Evolutionary conservation across 2,113 vertebrate species (phyloP).

Genomic region (Pelusios castaneus): DNA sequence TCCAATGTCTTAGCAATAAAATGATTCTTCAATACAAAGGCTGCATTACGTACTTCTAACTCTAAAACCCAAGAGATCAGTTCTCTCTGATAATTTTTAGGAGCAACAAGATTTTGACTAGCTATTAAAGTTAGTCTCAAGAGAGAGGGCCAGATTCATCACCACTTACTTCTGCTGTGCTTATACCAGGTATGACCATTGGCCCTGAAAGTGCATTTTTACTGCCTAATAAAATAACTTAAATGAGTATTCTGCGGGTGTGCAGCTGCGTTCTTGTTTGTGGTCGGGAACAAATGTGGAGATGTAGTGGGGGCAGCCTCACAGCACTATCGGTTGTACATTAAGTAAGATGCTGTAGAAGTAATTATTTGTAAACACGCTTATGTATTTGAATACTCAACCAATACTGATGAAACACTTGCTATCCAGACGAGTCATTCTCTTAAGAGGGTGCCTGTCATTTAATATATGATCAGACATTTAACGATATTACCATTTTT

Average conservation of each 20-base stretch:
- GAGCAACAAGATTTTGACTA: neutral
- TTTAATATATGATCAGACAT: neutral
- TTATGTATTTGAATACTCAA: neutral
- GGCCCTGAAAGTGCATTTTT: neutral
- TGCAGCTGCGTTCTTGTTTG: neutral
- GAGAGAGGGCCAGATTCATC: neutral
- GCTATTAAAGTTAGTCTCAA: neutral
- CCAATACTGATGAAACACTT: neutral
- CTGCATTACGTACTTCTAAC: neutral
- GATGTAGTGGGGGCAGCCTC: neutral
- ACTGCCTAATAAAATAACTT: slow-evolving; percentile 15
- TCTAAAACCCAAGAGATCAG: neutral
- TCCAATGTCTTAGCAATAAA: neutral
- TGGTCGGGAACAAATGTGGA: neutral
- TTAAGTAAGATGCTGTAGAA: neutral
- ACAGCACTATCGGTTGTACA: slow-evolving; percentile 40
- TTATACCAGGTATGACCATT: neutral
- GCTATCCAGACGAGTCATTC: neutral
- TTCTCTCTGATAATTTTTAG: neutral
- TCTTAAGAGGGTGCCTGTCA: neutral
- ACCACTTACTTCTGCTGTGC: neutral
- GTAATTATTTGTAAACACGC: neutral
- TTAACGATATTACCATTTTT: neutral
- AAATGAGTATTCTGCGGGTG: neutral
- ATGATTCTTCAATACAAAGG: neutral